Evolutionary conservation across 1,140 invertebrate species (phyloP).

Genomic region (Zaprionus nigranus): DNA sequence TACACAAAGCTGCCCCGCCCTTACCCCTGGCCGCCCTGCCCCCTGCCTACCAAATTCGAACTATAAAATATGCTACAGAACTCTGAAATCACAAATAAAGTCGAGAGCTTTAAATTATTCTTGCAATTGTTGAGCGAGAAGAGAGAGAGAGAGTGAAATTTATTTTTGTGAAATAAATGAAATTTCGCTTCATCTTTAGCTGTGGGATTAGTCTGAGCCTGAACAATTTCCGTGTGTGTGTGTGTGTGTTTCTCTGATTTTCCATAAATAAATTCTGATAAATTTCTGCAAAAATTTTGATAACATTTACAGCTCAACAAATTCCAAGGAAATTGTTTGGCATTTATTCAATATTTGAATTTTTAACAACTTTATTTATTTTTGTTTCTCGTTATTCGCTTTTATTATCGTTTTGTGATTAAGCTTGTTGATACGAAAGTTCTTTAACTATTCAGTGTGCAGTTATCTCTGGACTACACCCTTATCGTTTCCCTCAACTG

Average conservation of each 20-base stretch:
- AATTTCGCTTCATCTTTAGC: not conserved
- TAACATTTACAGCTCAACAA: conserved; percentile 2
- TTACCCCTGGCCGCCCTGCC: not conserved
- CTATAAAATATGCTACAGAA: conserved; percentile 5
- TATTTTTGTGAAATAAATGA: not conserved
- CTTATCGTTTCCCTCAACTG: conserved; percentile 13
- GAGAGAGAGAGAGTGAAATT: not conserved
- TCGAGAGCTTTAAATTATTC: not conserved
- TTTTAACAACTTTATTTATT: not conserved
- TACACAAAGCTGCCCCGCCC: not conserved
- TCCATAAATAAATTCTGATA: not conserved
- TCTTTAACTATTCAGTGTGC: not conserved
- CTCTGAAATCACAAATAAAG: not conserved
- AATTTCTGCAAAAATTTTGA: not conserved
- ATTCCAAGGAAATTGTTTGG: not conserved
- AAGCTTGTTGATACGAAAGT: not conserved
- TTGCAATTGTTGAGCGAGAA: not conserved
- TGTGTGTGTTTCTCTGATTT: not conserved
- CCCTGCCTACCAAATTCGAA: no score
- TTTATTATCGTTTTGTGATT: not conserved
- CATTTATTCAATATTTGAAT: not conserved
- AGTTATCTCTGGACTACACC: not conserved
- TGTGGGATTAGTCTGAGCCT: not conserved
- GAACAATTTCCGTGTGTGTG: no score
- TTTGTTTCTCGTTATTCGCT: not conserved